These are phyloP conservation scores for Mesocricetus auratus DNA, from an alignment of 2,113 vertebrate species.

Conservation along the genomic window DNA sequence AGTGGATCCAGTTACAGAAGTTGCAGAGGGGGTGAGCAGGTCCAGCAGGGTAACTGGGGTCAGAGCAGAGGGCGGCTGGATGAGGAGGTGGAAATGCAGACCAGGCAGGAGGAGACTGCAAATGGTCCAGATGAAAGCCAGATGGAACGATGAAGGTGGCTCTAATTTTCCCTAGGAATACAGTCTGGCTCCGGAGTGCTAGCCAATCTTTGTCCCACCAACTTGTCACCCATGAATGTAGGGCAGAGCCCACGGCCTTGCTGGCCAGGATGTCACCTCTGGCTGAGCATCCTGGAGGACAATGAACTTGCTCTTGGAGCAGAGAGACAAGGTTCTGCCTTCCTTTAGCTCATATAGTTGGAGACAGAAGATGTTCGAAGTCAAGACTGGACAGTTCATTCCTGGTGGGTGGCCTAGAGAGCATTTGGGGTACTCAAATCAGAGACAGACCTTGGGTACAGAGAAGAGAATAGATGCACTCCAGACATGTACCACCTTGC, in stretches of 20 bases:
- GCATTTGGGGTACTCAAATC: conserved; percentile 61
- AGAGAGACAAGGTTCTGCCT: background rate
- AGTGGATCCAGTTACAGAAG: background rate
- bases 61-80: background rate
- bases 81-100: background rate
- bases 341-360: background rate
- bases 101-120: background rate
- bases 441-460: conserved; percentile 68
- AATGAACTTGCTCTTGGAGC: background rate
- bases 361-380: conserved; percentile 54
- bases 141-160: background rate
- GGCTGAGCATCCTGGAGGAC: background rate
- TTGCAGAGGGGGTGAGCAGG: background rate
- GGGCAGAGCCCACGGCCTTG: background rate
- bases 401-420: conserved; percentile 46
- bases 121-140: background rate
- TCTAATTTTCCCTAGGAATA: background rate
- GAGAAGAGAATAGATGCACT: conserved; percentile 3
- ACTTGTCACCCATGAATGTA: background rate
- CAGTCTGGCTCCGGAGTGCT: accelerated
- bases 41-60: background rate
- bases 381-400: conserved; percentile 54
- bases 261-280: background rate
- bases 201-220: background rate
- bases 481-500: conserved; percentile 62